Percentiles rank a stretch among this genome's conserved stretches.
Evolutionary conservation across 2,888 invertebrate species (phyloP).

Genomic region (Andrena bicolor): DNA sequence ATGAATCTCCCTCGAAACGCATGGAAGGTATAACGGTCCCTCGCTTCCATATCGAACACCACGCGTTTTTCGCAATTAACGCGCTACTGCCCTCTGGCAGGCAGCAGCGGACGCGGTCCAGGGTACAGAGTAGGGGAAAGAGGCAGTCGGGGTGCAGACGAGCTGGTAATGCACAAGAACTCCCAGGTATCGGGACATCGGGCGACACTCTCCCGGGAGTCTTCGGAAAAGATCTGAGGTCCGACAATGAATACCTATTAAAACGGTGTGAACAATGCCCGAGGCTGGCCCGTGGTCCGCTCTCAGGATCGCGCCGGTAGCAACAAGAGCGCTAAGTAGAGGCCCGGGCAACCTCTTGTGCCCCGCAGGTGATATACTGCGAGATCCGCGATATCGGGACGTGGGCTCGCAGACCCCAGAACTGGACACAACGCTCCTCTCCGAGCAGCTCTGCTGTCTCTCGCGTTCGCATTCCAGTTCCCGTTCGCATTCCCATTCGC

Average conservation of each 20-base stretch:
- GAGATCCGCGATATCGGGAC: constrained; percentile 82
- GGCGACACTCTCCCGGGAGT: constrained; percentile 70
- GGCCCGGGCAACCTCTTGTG: constrained; percentile 68
- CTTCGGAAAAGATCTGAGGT: constrained; percentile 74
- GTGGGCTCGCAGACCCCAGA: constrained; percentile 51
- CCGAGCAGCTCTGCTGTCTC: constrained; percentile 20
- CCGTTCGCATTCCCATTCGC: constrained; percentile 46
- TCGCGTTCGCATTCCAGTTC: constrained; percentile 50
- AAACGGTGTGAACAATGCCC: constrained; percentile 83
- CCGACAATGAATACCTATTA: constrained; percentile 83
- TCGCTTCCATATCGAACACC: not conserved
- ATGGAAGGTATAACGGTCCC: not conserved
- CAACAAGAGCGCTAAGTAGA: constrained; percentile 70
- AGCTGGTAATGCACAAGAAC: constrained; percentile 60
- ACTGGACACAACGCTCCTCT: constrained; percentile 30
- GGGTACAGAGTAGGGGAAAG: not conserved
- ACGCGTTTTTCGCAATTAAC: constrained; percentile 57
- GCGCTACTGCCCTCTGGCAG: not conserved
- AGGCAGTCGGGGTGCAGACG: not conserved
- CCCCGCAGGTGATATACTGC: constrained; percentile 82
- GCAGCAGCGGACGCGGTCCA: not conserved
- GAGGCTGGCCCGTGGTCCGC: constrained; percentile 61
- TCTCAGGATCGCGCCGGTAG: constrained; percentile 66
- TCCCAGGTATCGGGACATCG: constrained; percentile 74
- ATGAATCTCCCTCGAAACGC: not conserved